Conservation (phyloP, 1,140 invertebrate genomes). For the Pogonognathellus flavescens region DNA sequence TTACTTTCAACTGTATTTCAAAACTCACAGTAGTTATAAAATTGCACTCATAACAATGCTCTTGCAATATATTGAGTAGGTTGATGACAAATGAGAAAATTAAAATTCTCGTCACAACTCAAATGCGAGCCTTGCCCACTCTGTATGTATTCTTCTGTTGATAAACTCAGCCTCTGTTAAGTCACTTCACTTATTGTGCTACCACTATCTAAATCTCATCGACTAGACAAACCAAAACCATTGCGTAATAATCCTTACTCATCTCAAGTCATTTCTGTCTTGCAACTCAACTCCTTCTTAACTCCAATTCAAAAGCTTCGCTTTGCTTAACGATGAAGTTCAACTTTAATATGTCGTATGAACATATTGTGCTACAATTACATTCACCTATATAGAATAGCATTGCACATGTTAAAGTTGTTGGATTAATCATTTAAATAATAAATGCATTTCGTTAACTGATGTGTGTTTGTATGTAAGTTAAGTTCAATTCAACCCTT, state of each 20-base stretch:
- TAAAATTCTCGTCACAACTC: conserved; percentile 8
- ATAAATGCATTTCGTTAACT: neutral
- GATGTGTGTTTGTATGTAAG: neutral
- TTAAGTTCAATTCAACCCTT: neutral
- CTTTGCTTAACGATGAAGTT: neutral
- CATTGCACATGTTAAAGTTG: neutral
- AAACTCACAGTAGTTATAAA: neutral
- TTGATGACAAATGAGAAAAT: conserved; percentile 42
- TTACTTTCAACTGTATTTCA: neutral
- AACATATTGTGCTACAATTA: neutral
- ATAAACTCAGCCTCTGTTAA: neutral
- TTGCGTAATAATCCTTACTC: neutral
- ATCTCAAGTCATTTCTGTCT: neutral
- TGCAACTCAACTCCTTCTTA: neutral
- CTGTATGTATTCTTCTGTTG: neutral
- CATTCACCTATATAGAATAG: neutral
- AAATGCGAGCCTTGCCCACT: neutral
- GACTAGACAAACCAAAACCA: conserved; percentile 3
- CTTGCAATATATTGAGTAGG: neutral
- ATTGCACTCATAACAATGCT: neutral
- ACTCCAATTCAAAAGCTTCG: neutral
- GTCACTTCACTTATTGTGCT: neutral
- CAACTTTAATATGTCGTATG: neutral
- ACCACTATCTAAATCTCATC: conserved; percentile 21
- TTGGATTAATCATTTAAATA: too few relatives aligned